A percentile compares a stretch with the other conserved stretches of the same genome.
Conservation (phyloP, 2,113 vertebrate species). For the Tetrax tetrax region DNA sequence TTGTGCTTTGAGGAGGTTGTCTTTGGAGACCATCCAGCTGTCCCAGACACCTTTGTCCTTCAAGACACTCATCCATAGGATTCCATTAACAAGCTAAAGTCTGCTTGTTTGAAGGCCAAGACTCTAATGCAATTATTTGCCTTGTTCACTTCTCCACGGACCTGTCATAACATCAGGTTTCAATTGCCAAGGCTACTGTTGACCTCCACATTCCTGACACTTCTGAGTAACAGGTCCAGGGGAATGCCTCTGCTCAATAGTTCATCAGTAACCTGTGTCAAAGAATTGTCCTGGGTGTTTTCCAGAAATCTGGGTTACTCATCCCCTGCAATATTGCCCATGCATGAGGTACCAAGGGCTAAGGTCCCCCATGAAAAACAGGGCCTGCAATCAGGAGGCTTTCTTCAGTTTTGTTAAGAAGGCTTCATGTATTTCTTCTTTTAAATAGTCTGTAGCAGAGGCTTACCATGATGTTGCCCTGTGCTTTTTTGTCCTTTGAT, state of each 20-base stretch:
- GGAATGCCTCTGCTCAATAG: background rate
- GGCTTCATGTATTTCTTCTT: background rate
- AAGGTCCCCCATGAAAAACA: background rate
- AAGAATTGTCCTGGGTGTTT: background rate
- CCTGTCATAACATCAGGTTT: background rate
- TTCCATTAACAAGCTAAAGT: background rate
- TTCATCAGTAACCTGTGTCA: background rate
- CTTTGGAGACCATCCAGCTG: background rate
- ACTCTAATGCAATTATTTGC: background rate
- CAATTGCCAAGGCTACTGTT: background rate
- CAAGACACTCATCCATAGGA: background rate
- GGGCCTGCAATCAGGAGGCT: background rate
- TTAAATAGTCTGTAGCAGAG: background rate
- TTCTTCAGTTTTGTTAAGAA: background rate
- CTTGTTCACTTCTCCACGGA: background rate
- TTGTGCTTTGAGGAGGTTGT: background rate
- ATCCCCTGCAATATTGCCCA: background rate
- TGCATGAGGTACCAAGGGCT: background rate
- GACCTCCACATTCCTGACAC: background rate
- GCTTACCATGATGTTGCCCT: background rate
- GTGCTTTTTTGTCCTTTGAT: background rate
- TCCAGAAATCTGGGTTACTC: background rate
- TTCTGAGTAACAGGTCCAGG: background rate
- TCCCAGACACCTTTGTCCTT: background rate
- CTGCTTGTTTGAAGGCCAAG: background rate